Conservation (phyloP, 2,888 invertebrate species). For the Bibio marci region DNA sequence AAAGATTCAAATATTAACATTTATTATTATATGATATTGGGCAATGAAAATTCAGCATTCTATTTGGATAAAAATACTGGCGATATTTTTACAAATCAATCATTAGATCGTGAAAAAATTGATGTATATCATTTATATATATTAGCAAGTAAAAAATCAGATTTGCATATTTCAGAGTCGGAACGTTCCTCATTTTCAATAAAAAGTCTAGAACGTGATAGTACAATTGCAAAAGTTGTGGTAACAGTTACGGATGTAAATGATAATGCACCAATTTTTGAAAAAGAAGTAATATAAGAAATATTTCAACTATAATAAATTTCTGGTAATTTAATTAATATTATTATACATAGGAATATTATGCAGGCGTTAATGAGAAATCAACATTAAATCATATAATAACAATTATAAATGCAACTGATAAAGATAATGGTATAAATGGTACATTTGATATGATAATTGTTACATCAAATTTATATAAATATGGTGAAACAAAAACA, state of each 20-base stretch:
- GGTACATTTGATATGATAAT: conserved; percentile 70
- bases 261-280: conserved; percentile 66
- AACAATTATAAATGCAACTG: conserved; percentile 57
- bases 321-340: no score
- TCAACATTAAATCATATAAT: conserved; percentile 60
- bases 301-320: no score
- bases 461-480: conserved; percentile 62
- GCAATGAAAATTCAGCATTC: conserved; percentile 62
- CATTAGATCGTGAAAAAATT: conserved; percentile 65
- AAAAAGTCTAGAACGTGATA: conserved; percentile 35
- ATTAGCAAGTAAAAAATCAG: conserved; percentile 69
- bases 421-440: conserved; percentile 69
- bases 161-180: conserved; percentile 41
- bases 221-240: conserved; percentile 51
- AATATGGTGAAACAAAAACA: conserved; percentile 54
- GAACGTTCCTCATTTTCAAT: conserved; percentile 31
- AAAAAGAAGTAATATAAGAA: conserved; percentile 28
- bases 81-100: conserved; percentile 56
- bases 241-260: conserved; percentile 65
- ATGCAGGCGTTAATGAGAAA: conserved; percentile 54
- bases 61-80: conserved; percentile 66
- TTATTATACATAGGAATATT: conserved; percentile 24
- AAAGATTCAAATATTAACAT: conserved; percentile 66
- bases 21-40: conserved; percentile 66
- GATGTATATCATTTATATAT: conserved; percentile 59